phyloP scores from a whole-genome alignment of 2,113 vertebrate species.

The Condylura cristata region DNA sequence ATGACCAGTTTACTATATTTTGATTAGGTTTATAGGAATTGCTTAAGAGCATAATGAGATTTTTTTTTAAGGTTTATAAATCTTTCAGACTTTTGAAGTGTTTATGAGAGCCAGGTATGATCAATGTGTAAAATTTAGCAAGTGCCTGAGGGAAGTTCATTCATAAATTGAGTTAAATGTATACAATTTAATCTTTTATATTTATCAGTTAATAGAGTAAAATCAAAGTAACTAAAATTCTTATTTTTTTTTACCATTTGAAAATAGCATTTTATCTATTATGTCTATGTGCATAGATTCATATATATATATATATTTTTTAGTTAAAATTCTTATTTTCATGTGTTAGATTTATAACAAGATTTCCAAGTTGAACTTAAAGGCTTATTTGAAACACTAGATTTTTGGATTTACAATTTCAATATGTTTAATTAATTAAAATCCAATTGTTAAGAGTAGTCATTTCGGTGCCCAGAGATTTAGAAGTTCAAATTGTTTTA shows the following conservation, averaged over 20 bases:
- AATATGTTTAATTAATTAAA: constrained; percentile 42
- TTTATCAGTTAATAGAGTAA: constrained; percentile 2
- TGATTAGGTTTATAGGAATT: neutral
- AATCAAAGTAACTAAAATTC: neutral
- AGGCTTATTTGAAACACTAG: neutral
- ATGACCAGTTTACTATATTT: neutral
- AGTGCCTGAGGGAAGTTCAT: neutral
- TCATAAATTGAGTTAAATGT: constrained; percentile 21
- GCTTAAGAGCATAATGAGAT: neutral
- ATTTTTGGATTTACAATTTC: constrained; percentile 20
- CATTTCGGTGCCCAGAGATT: neutral
- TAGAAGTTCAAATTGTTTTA: neutral
- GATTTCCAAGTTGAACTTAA: neutral
- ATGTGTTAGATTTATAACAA: neutral
- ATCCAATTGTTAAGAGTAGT: neutral
- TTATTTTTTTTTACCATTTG: too few species aligned
- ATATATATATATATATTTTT: too few species aligned
- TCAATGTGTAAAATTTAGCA: neutral
- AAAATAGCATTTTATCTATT: too few species aligned
- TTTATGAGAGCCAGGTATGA: neutral
- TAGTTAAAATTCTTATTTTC: constrained; percentile 21
- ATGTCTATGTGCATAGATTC: too few species aligned
- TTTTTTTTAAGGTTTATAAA: constrained; percentile 22
- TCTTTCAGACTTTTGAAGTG: neutral
- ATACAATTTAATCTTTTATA: constrained; percentile 50